Percentiles rank a stretch among this genome's conserved stretches.
phyloP scores from a whole-genome alignment of 1,140 invertebrate genomes.

The Sitodiplosis mosellana region DNA sequence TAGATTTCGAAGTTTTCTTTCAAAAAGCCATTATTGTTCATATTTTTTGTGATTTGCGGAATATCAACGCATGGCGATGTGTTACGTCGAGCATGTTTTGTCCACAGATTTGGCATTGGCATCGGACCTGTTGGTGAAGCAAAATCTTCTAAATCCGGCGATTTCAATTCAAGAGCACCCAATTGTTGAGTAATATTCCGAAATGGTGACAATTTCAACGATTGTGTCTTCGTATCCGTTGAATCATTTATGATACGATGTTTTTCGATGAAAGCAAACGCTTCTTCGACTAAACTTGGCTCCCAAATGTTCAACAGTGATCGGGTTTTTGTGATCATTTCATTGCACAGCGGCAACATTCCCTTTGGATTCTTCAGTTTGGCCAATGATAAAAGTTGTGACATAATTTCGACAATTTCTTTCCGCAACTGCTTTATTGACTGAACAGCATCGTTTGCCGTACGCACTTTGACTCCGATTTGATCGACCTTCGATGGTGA shows the following conservation, averaged over 20 bases:
- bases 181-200: slow-evolving; percentile 58
- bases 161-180: slow-evolving; percentile 43
- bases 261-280: slow-evolving; percentile 60
- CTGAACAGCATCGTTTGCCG: slow-evolving; percentile 62
- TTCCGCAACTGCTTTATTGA: slow-evolving; percentile 56
- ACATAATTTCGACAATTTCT: slow-evolving; percentile 64
- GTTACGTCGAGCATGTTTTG: slow-evolving; percentile 9
- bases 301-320: slow-evolving; percentile 67
- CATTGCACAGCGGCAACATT: slow-evolving; percentile 58
- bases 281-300: slow-evolving; percentile 64
- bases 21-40: no score
- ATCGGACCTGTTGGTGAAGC: slow-evolving; percentile 45
- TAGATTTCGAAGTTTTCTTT: no score
- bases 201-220: slow-evolving; percentile 38
- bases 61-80: no score
- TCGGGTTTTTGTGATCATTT: slow-evolving; percentile 57
- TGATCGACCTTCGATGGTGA: slow-evolving; percentile 39
- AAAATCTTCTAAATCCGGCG: slow-evolving; percentile 51
- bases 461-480: slow-evolving; percentile 43
- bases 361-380: slow-evolving; percentile 49
- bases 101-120: slow-evolving; percentile 35
- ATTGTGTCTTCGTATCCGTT: slow-evolving; percentile 18
- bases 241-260: slow-evolving; percentile 30
- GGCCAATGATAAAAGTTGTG: slow-evolving; percentile 46
- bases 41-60: no score